A percentile compares a stretch with the other conserved stretches of the same genome.
Conservation (phyloP, 2,888 invertebrate genomes). For the Prostheceraeus crozeri region DNA sequence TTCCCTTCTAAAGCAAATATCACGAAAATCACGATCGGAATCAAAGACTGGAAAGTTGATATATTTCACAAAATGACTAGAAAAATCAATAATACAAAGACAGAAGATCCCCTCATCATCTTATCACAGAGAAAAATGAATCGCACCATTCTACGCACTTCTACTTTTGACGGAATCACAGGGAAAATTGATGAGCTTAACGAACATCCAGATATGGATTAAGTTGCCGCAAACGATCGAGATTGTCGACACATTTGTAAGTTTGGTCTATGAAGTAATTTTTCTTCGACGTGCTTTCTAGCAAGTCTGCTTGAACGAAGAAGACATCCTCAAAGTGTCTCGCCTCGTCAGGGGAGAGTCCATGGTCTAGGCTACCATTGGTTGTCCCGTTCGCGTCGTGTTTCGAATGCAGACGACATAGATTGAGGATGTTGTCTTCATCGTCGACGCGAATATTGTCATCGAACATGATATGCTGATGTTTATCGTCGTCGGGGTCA, state of each 20-base stretch:
- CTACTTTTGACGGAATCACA: too few species aligned
- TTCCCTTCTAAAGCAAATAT: too few species aligned
- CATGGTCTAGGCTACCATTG: neutral
- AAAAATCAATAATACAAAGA: too few species aligned
- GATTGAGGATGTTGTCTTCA: constrained; percentile 53
- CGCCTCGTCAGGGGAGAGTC: constrained; percentile 43
- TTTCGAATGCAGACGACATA: constrained; percentile 45
- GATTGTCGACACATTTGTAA: constrained; percentile 47
- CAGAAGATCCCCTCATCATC: too few species aligned
- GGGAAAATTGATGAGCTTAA: too few species aligned
- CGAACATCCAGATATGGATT: too few species aligned
- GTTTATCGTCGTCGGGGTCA: constrained; percentile 45
- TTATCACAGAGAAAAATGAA: too few species aligned
- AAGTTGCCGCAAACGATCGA: too few species aligned
- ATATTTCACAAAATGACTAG: too few species aligned
- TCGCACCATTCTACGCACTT: too few species aligned
- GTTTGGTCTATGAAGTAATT: constrained; percentile 51
- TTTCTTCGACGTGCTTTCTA: constrained; percentile 47
- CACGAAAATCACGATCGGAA: too few species aligned
- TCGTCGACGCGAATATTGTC: constrained; percentile 53
- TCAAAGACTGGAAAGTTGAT: too few species aligned
- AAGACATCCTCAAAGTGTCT: constrained; percentile 47
- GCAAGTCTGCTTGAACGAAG: constrained; percentile 53
- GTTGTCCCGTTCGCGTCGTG: neutral
- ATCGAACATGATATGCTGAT: constrained; percentile 54